phyloP scores from a whole-genome alignment of 2,113 vertebrate species.

The Meleagris gallopavo region DNA sequence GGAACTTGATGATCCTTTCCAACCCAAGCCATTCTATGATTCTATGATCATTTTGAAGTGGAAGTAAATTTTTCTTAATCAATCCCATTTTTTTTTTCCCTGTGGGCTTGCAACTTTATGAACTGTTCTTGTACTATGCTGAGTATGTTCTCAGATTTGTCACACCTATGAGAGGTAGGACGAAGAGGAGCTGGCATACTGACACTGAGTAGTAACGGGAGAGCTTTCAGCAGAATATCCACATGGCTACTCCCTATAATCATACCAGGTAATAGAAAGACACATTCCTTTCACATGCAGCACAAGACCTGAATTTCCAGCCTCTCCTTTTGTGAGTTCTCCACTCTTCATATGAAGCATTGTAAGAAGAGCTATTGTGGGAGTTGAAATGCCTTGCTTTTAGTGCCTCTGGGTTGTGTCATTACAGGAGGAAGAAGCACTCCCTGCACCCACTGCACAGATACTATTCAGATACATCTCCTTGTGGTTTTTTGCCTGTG shows the following conservation, averaged over 20 bases:
- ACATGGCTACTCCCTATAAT: background rate
- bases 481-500: constrained; percentile 64
- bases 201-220: background rate
- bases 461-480: constrained; percentile 54
- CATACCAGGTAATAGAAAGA: background rate
- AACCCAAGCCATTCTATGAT: no score
- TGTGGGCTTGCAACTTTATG: background rate
- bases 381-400: constrained; percentile 14
- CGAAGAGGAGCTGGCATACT: background rate
- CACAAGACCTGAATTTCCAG: background rate
- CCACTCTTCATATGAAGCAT: background rate
- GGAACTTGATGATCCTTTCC: no score
- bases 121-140: background rate
- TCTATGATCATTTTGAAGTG: background rate
- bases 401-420: constrained; percentile 32
- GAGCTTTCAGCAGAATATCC: constrained; percentile 8
- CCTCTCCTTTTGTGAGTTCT: background rate
- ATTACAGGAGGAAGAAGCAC: constrained; percentile 39
- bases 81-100: background rate
- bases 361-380: background rate
- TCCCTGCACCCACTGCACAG: constrained; percentile 16
- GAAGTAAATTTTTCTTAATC: constrained; percentile 24
- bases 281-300: background rate
- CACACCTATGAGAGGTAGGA: background rate
- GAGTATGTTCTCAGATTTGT: background rate